Percentiles rank a stretch among this genome's conserved stretches.
phyloP scores from a whole-genome alignment of 2,113 vertebrate species.

The Lanius ludovicianus region DNA sequence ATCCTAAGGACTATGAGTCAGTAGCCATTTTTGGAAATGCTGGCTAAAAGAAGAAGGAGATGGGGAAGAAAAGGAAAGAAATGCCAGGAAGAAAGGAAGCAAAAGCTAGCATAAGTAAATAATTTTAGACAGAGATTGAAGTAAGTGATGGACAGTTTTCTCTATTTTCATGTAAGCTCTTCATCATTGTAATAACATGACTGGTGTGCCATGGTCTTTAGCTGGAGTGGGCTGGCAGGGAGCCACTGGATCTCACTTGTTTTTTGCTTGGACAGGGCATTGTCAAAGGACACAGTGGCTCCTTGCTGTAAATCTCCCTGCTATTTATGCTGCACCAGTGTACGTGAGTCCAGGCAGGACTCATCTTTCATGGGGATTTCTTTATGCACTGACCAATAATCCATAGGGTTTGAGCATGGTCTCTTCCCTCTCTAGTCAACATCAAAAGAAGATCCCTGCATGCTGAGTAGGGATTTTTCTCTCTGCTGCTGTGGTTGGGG shows the following conservation, averaged over 20 bases:
- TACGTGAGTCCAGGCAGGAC: background rate
- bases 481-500: background rate
- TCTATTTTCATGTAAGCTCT: slow-evolving; percentile 1
- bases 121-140: background rate
- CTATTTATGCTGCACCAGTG: slow-evolving; percentile 32
- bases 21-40: background rate
- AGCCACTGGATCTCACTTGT: background rate
- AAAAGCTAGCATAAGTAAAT: background rate
- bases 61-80: background rate
- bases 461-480: slow-evolving; percentile 24
- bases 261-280: slow-evolving; percentile 20
- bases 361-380: slow-evolving; percentile 22
- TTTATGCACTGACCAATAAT: slow-evolving; percentile 37
- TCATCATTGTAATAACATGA: slow-evolving; percentile 24
- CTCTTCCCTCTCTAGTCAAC: background rate
- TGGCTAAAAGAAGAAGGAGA: background rate
- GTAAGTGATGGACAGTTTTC: background rate
- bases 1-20: background rate
- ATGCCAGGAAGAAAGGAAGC: background rate
- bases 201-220: slow-evolving; percentile 48
- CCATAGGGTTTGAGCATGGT: background rate
- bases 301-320: slow-evolving; percentile 35
- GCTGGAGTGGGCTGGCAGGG: slow-evolving; percentile 42
- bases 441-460: slow-evolving; percentile 1
- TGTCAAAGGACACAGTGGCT: slow-evolving; percentile 37